Conservation (phyloP, 2,797 vertebrate genomes). For the Pelochelys cantorii region DNA sequence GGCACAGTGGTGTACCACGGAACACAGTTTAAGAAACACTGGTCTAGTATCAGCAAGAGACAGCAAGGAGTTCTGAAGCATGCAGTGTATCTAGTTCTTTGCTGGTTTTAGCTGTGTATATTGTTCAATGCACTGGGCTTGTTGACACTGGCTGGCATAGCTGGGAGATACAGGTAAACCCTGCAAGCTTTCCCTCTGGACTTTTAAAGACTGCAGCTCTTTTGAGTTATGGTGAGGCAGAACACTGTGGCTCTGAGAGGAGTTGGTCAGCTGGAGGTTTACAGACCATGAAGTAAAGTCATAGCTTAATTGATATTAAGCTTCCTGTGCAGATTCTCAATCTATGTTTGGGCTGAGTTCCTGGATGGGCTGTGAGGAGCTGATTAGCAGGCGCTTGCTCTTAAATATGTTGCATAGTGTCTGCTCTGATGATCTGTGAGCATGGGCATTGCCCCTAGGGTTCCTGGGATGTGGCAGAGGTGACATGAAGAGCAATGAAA, state of each 20-base stretch:
- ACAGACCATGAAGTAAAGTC: not conserved
- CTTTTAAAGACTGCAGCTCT: not conserved
- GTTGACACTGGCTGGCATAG: fast-evolving
- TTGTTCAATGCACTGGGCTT: not conserved
- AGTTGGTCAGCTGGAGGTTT: not conserved
- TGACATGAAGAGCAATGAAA: not conserved
- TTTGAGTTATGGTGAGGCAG: not conserved
- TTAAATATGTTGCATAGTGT: not conserved
- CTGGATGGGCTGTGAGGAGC: not conserved
- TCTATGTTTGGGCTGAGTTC: not conserved
- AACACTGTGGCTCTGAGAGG: not conserved
- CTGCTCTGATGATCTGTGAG: not conserved
- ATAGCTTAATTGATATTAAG: not conserved
- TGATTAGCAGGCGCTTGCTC: not conserved
- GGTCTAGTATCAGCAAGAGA: not conserved
- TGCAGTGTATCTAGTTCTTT: not conserved
- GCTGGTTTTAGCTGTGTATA: constrained; percentile 22
- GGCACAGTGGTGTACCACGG: no score
- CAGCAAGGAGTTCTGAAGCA: not conserved
- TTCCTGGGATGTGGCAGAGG: not conserved
- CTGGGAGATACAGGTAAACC: not conserved
- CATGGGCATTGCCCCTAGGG: not conserved
- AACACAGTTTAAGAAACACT: no score
- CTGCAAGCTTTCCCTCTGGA: not conserved
- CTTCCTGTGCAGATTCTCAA: not conserved